Percentiles rank a stretch among this genome's conserved stretches.
Evolutionary conservation across 1,140 invertebrate genomes (phyloP).

Genomic region (Goniozus legneri): DNA sequence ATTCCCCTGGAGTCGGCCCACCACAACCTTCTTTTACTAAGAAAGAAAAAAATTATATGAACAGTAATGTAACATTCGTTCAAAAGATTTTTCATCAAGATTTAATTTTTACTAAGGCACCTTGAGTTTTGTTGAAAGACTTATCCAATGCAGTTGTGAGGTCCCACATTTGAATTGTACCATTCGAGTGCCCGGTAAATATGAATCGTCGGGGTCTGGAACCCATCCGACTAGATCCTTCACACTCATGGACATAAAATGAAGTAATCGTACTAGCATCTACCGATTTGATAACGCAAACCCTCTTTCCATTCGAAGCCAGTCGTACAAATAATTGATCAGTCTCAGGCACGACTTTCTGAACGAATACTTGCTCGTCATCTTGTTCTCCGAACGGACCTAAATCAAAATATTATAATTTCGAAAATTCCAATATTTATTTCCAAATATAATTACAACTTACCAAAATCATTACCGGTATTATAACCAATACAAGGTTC

Average conservation of each 20-base stretch:
- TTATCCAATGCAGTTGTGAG: conserved; percentile 91
- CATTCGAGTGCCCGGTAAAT: conserved; percentile 92
- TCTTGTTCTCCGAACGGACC: conserved; percentile 97
- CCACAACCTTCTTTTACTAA: conserved; percentile 58
- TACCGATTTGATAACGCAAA: conserved; percentile 93
- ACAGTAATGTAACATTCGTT: conserved; percentile 13
- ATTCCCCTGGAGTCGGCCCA: conserved; percentile 85
- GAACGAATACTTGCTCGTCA: conserved; percentile 96
- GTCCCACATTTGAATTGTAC: conserved; percentile 98
- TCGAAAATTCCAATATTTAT: too few relatives aligned
- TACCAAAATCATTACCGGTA: conserved; percentile 78
- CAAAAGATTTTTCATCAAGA: neutral
- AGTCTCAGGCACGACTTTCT: conserved; percentile 95
- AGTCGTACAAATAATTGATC: conserved; percentile 91
- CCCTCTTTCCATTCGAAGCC: conserved; percentile 92
- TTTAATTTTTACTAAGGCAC: conserved; percentile 41
- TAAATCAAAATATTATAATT: too few relatives aligned
- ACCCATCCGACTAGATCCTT: conserved; percentile 88
- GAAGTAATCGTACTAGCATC: conserved; percentile 93
- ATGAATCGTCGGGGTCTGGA: conserved; percentile 87
- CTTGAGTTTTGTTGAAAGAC: conserved; percentile 63
- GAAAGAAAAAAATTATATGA: conserved; percentile 7
- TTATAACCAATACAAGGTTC: conserved; percentile 74
- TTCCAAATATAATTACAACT: too few relatives aligned
- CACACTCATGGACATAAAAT: conserved; percentile 96